A percentile compares a stretch with the other conserved stretches of the same genome.
Evolutionary conservation across 2,113 vertebrate genomes (phyloP).

Genomic region (Mugil cephalus): DNA sequence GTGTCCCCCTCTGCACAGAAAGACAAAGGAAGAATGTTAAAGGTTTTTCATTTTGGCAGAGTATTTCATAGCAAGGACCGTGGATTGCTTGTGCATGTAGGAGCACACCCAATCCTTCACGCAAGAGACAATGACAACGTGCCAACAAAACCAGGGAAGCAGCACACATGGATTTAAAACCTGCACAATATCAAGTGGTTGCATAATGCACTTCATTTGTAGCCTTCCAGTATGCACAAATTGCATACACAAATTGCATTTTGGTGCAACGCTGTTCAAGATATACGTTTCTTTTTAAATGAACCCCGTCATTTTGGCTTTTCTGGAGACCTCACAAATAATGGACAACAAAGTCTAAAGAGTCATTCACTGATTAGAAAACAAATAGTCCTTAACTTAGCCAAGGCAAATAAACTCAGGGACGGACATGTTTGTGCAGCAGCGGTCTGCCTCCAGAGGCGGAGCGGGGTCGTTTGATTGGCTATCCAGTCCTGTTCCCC

Average conservation of each 20-base stretch:
- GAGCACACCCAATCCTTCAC: too few species aligned
- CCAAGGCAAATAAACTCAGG: slow-evolving; percentile 67
- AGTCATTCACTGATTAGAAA: slow-evolving; percentile 42
- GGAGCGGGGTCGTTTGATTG: slow-evolving; percentile 53
- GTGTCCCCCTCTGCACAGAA: slow-evolving; percentile 75
- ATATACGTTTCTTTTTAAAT: too few species aligned
- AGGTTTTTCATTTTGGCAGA: not conserved
- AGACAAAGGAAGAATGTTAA: slow-evolving; percentile 21
- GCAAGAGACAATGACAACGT: too few species aligned
- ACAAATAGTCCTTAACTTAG: slow-evolving; percentile 69
- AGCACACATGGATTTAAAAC: too few species aligned
- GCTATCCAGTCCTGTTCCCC: slow-evolving; percentile 28
- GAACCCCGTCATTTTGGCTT: too few species aligned
- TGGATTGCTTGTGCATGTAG: too few species aligned
- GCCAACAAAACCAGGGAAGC: too few species aligned
- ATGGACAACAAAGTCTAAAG: slow-evolving; percentile 4
- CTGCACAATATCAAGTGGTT: too few species aligned
- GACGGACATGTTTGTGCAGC: slow-evolving; percentile 70
- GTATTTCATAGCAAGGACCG: too few species aligned
- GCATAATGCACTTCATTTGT: too few species aligned
- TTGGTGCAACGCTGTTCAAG: not conserved
- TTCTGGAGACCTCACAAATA: too few species aligned
- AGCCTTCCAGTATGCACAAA: not conserved
- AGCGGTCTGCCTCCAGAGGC: slow-evolving; percentile 56
- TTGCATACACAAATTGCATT: not conserved